phyloP scores from a whole-genome alignment of 2,888 invertebrate species.

The Trichogramma evanescens region DNA sequence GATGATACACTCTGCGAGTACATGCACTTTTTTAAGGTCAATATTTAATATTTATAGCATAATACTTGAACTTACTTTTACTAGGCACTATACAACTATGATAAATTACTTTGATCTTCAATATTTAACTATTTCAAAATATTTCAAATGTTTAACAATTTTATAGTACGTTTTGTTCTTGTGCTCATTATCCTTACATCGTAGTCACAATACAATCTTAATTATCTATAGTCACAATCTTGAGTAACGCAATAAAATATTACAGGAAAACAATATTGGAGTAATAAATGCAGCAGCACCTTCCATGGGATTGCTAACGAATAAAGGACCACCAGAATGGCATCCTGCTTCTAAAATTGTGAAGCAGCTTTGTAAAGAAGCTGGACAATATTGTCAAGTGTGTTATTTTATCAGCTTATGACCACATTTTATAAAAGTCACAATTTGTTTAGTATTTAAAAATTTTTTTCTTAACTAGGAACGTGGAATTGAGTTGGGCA shows the following conservation, averaged over 20 bases:
- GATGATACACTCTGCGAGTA: constrained; percentile 72
- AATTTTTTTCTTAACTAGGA: constrained; percentile 41
- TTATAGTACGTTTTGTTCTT: constrained; percentile 7
- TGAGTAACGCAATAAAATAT: constrained; percentile 2
- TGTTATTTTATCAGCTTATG: constrained; percentile 2
- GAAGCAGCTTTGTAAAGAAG: constrained; percentile 56
- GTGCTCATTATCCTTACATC: constrained; percentile 17
- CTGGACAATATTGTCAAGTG: constrained; percentile 63
- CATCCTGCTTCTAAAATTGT: constrained; percentile 67
- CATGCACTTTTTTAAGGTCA: constrained; percentile 68
- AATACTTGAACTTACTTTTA: neutral
- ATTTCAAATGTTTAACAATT: neutral
- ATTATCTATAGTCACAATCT: neutral
- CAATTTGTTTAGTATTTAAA: neutral
- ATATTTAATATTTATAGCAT: neutral
- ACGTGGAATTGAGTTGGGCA: constrained; percentile 61
- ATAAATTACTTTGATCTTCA: no score
- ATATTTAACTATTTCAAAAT: no score
- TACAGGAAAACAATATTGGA: constrained; percentile 63
- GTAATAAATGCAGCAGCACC: constrained; percentile 78
- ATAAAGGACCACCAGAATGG: constrained; percentile 69
- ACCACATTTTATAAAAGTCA: neutral
- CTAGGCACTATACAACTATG: neutral
- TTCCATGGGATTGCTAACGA: constrained; percentile 76
- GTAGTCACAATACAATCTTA: no score